phyloP scores from a whole-genome alignment of 2,888 invertebrate species.

The Agriopis leucophaearia region DNA sequence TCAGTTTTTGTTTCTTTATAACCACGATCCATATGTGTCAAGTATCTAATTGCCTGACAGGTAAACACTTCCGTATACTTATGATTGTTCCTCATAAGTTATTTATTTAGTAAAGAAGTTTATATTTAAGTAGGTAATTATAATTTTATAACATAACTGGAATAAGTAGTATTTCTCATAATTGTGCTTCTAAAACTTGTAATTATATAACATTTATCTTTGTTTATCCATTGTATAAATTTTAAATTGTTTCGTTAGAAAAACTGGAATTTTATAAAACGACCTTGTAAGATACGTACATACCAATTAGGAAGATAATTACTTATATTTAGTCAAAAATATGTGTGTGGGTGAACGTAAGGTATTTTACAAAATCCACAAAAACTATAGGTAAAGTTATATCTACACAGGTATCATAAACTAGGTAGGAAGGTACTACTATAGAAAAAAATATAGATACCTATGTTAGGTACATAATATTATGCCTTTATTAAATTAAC shows the following conservation, averaged over 20 bases:
- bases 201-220: conserved; percentile 17
- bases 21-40: conserved; percentile 31
- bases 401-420: background rate
- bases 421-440: background rate
- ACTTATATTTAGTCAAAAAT: conserved; percentile 1
- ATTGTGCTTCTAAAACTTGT: conserved; percentile 19
- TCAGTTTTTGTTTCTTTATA: conserved; percentile 12
- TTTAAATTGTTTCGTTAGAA: conserved; percentile 15
- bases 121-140: background rate
- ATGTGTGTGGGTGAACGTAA: background rate
- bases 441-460: background rate
- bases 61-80: conserved; percentile 10
- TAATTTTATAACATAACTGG: background rate
- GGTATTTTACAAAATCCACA: background rate
- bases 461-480: too few relatives aligned
- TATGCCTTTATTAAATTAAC: too few relatives aligned
- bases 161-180: background rate
- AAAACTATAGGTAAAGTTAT: background rate
- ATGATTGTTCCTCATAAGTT: conserved; percentile 10
- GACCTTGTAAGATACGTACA: conserved; percentile 17
- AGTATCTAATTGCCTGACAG: conserved; percentile 16
- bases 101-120: conserved; percentile 6
- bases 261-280: conserved; percentile 11
- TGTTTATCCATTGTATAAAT: conserved; percentile 28
- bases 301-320: conserved; percentile 10